phyloP scores from a whole-genome alignment of 2,113 vertebrate genomes.

The Heloderma charlesbogerti region DNA sequence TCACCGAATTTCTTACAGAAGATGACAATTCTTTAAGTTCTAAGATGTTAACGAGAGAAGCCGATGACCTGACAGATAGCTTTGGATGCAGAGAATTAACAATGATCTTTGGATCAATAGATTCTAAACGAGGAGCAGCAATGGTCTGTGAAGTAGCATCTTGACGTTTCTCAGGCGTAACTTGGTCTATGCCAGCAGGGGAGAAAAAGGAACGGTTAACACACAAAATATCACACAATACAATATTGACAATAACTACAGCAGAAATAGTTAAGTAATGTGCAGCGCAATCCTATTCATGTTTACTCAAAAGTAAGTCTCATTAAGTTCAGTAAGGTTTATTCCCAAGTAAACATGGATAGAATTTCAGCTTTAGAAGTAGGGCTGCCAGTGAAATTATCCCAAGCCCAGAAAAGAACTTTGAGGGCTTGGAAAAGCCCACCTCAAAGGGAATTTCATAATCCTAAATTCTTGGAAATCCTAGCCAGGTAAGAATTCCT shows the following conservation, averaged over 20 bases:
- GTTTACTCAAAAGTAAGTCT: neutral
- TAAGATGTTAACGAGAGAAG: constrained; percentile 69
- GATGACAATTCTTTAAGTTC: constrained; percentile 76
- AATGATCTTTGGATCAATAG: constrained; percentile 79
- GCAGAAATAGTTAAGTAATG: neutral
- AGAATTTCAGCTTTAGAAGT: too few species aligned
- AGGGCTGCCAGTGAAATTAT: neutral
- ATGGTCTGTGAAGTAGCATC: constrained; percentile 90
- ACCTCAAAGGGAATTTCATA: neutral
- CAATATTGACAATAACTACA: neutral
- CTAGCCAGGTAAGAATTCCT: neutral
- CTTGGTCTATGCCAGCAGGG: constrained; percentile 69
- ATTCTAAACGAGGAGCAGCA: constrained; percentile 79
- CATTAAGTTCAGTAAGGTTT: neutral
- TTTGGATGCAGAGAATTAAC: constrained; percentile 79
- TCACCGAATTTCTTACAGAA: constrained; percentile 83
- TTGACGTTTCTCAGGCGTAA: constrained; percentile 75
- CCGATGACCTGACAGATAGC: constrained; percentile 72
- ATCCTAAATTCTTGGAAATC: neutral
- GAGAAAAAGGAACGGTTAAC: constrained; percentile 17
- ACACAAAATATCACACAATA: constrained; percentile 25
- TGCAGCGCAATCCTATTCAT: neutral
- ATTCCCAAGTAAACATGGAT: neutral
- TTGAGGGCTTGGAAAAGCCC: neutral
- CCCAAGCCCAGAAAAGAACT: neutral